Evolutionary conservation across 2,888 invertebrate species (phyloP).

Genomic region (Mystacides longicornis): DNA sequence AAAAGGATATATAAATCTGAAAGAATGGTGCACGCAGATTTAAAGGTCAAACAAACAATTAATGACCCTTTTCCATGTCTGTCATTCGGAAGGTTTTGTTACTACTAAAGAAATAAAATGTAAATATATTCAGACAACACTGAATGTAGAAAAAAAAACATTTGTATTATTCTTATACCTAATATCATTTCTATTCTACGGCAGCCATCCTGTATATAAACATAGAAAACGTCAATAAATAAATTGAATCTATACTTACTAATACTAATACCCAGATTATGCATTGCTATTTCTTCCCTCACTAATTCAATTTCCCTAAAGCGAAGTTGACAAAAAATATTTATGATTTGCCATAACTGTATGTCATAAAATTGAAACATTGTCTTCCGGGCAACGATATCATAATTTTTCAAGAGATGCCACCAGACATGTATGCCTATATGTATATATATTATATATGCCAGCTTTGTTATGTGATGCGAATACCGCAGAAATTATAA

Average conservation of each 20-base stretch:
- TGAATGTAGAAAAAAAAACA: too few species aligned
- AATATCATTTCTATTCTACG: too few species aligned
- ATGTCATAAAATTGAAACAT: background rate
- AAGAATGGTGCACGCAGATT: too few species aligned
- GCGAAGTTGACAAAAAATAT: too few species aligned
- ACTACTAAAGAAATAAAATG: too few species aligned
- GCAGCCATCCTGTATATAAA: background rate
- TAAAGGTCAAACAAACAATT: too few species aligned
- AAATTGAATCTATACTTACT: background rate
- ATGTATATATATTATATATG: background rate
- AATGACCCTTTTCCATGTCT: too few species aligned
- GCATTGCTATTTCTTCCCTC: background rate
- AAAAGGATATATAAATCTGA: too few species aligned
- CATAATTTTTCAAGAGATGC: background rate
- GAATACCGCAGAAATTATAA: background rate
- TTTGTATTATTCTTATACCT: too few species aligned
- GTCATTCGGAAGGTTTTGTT: too few species aligned
- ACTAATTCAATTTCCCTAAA: background rate
- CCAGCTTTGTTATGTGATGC: background rate
- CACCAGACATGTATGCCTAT: too few species aligned
- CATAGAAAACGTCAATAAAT: background rate
- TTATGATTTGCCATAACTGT: constrained; percentile 1
- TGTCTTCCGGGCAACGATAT: background rate
- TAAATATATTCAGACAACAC: too few species aligned
- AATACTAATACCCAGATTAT: background rate